A percentile compares a stretch with the other conserved stretches of the same genome.
Evolutionary conservation across 92 coral and sea anemone species (phyloP).

Genomic region (Hydrozoanthus gracilis): DNA sequence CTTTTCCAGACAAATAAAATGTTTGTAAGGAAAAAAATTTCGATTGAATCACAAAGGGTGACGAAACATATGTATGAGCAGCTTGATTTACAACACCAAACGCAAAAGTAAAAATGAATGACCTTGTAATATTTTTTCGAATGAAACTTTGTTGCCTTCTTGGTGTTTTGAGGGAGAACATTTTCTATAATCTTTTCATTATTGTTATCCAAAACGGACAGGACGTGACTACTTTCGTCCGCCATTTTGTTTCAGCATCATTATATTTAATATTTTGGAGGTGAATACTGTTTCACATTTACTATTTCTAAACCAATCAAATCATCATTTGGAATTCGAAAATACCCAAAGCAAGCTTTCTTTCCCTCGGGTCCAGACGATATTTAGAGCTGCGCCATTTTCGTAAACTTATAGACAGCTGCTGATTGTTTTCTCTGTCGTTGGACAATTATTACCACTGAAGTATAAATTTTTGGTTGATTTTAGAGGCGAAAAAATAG

Average conservation of each 20-base stretch:
- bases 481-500: too few relatives aligned
- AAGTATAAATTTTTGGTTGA: too few relatives aligned
- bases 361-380: too few relatives aligned
- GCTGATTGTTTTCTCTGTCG: too few relatives aligned
- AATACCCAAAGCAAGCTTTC: too few relatives aligned
- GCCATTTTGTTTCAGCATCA: background rate
- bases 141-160: background rate
- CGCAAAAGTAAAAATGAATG: background rate
- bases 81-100: background rate
- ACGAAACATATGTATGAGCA: background rate
- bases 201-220: too few relatives aligned
- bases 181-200: too few relatives aligned
- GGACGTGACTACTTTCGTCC: too few relatives aligned
- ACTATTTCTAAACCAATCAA: background rate
- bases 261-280: background rate
- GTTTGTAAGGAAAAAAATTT: background rate
- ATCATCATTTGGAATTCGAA: background rate
- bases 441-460: too few relatives aligned
- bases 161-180: background rate
- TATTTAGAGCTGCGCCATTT: too few relatives aligned
- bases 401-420: too few relatives aligned
- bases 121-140: too few relatives aligned
- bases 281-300: background rate
- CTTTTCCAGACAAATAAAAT: background rate
- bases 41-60: background rate